Evolutionary conservation across 2,113 vertebrate species (phyloP).

Genomic region (Ancistrus triradiatus): DNA sequence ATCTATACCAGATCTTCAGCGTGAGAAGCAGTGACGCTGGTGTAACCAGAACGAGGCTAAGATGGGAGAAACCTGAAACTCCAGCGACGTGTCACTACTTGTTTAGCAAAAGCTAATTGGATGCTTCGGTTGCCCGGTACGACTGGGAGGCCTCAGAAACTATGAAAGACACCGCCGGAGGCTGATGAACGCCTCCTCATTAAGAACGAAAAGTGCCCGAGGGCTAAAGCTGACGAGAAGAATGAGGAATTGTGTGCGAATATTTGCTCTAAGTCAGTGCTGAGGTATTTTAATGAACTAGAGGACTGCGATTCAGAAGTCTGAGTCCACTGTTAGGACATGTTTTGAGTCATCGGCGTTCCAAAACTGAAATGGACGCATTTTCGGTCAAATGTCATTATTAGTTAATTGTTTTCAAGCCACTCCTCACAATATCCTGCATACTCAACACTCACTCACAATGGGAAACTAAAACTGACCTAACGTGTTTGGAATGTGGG

Average conservation of each 20-base stretch:
- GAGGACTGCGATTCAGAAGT: not conserved
- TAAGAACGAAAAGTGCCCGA: not conserved
- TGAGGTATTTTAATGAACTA: not conserved
- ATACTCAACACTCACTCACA: no score
- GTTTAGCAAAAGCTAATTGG: not conserved
- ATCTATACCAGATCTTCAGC: not conserved
- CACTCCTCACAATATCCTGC: no score
- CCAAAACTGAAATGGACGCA: no score
- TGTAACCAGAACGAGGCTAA: not conserved
- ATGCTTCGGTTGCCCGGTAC: constrained; percentile 4
- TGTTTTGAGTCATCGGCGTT: no score
- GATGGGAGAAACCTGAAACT: not conserved
- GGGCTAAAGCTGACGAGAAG: not conserved
- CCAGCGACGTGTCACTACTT: not conserved
- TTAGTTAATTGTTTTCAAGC: no score
- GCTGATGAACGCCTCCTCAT: not conserved
- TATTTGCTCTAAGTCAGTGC: not conserved
- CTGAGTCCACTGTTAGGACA: no score
- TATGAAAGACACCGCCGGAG: not conserved
- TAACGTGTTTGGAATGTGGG: no score
- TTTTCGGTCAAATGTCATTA: no score
- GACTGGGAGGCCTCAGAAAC: not conserved
- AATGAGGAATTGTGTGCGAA: no score
- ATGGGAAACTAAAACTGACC: no score
- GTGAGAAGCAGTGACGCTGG: constrained; percentile 3